phyloP scores from a whole-genome alignment of 2,797 vertebrate genomes.

The Aldrovandia affinis region DNA sequence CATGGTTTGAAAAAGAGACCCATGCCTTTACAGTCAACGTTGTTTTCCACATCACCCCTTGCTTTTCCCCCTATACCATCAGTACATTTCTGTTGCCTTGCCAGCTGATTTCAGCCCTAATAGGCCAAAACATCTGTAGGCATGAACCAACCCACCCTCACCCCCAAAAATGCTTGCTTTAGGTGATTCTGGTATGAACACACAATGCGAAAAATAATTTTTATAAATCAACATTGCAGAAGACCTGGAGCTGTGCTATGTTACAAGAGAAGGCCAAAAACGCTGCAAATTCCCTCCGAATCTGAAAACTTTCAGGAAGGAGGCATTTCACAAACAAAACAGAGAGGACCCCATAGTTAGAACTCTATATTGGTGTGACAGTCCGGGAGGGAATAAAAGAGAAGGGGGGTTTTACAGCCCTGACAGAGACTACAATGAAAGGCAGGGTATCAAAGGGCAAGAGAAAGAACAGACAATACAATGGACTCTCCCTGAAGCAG shows the following conservation, averaged over 20 bases:
- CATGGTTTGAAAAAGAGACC: too few species aligned
- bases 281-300: conserved; percentile 47
- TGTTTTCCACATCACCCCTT: not conserved
- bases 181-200: too few species aligned
- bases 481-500: conserved; percentile 29
- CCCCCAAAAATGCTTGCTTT: too few species aligned
- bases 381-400: conserved; percentile 54
- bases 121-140: too few species aligned
- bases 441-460: conserved; percentile 62
- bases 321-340: conserved; percentile 64
- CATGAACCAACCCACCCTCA: too few species aligned
- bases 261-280: too few species aligned
- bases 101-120: too few species aligned
- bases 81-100: not conserved
- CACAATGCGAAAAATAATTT: too few species aligned
- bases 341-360: conserved; percentile 54
- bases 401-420: conserved; percentile 56
- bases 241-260: too few species aligned
- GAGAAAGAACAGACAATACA: conserved; percentile 37
- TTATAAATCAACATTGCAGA: too few species aligned
- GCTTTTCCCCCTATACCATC: not conserved
- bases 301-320: conserved; percentile 66
- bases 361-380: conserved; percentile 68
- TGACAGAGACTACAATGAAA: conserved; percentile 60
- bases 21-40: not conserved